Evolutionary conservation across 2,888 invertebrate genomes (phyloP), one percentile per base, ranked within the genome.

Genomic region (Apotomis capreana): DNA sequence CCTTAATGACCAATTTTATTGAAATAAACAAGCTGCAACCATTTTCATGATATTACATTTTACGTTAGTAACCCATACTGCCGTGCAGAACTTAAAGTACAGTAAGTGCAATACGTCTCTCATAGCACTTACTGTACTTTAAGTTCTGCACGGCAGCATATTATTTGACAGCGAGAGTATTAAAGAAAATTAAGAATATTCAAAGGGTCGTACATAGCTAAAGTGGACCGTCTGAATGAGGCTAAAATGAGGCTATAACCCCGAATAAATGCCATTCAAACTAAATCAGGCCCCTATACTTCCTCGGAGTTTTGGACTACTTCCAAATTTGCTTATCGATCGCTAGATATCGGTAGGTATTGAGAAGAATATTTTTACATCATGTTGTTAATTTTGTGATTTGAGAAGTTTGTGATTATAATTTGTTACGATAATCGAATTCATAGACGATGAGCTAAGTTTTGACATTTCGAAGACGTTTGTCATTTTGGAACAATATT

Each of bases 281-380:
- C 64, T 15, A 70, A 70, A 70, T 70, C 64, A 65, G 68, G 54
- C 52, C 44, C 63, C 13, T 62, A 58, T 57, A 67, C 51, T 65
- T 62, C 49, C 52, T 12, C 46, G n/a, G 51, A 64, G 46, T 59
- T 59, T 70, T 70, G 70, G 70, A 70, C 59, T 54, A 36, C 59
- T 65, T 70, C 70, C 70, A 70, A 70, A 65, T 70, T 70, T 49
- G 10, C 64, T 65, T 60, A 70, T 70, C 60, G 70, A 70, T 70
- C 59, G 59, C 36, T 59, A 59, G 58, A 54, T 58, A 64, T 70
- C 44, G 59, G 52, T n/a, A n/a, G n/a, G n/a, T 37, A 40, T 52
- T 40, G 40, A 40, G 57, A 46, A 9, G n/a, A 44, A 36, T 37
- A 52, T 55, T 49, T 26, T 62, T 36, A 57, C 57, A 40, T 46